These are phyloP conservation scores for Drosophila tripunctata DNA, from an alignment of 2,888 invertebrate species.

Conservation along the genomic window DNA sequence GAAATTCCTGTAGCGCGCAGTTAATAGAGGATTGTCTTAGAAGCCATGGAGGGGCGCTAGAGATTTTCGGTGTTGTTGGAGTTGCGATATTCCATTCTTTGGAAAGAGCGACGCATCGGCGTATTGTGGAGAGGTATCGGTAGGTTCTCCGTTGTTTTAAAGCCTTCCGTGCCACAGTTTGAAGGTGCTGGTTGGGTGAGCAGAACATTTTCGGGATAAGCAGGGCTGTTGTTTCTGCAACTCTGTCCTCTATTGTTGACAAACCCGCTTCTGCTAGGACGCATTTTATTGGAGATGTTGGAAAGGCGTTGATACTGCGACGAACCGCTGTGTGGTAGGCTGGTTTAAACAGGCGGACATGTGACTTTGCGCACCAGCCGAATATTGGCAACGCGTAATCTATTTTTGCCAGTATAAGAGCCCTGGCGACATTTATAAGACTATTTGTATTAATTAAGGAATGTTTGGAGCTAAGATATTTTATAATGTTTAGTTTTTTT, in stretches of 20 bases:
- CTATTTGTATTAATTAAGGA: constrained; percentile 5
- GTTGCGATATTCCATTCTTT: constrained; percentile 4
- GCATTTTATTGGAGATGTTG: not conserved
- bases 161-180: not conserved
- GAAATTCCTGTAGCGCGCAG: no score
- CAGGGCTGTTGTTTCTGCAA: not conserved
- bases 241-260: not conserved
- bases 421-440: constrained; percentile 15
- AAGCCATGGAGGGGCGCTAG: not conserved
- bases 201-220: constrained; percentile 5
- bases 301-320: not conserved
- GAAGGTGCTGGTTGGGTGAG: constrained; percentile 5
- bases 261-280: not conserved
- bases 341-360: not conserved
- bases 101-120: not conserved
- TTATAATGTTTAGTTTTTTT: constrained; percentile 31
- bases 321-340: not conserved
- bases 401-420: constrained; percentile 24
- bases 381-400: constrained; percentile 26
- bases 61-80: constrained; percentile 1
- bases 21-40: not conserved
- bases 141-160: not conserved
- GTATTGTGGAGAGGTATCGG: not conserved
- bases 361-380: constrained; percentile 12
- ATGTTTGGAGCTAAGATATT: constrained; percentile 22